Evolutionary conservation across 2,797 vertebrate genomes (phyloP).

Genomic region (Lophius americanus): DNA sequence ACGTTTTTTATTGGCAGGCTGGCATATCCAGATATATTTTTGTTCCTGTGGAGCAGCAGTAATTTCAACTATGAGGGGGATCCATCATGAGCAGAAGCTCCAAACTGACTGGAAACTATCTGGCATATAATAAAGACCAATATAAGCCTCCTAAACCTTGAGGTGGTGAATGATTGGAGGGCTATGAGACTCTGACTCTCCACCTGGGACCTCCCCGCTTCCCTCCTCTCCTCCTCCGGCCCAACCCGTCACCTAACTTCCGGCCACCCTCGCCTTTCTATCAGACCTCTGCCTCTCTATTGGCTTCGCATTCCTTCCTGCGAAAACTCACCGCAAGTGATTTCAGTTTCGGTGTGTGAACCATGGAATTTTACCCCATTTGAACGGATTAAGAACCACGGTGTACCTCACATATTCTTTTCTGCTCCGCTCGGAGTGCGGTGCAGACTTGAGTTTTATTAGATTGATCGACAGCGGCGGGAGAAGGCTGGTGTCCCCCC

Average conservation of each 20-base stretch:
- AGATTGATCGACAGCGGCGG: slow-evolving; percentile 55
- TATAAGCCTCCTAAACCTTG: slow-evolving; percentile 1
- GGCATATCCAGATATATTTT: too few species aligned
- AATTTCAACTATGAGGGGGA: too few species aligned
- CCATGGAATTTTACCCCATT: slow-evolving; percentile 1
- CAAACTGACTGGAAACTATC: not conserved
- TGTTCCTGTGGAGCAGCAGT: too few species aligned
- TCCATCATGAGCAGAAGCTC: too few species aligned
- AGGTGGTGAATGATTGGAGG: too few species aligned
- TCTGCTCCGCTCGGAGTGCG: slow-evolving; percentile 58
- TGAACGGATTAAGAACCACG: slow-evolving; percentile 8
- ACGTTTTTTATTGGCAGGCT: too few species aligned
- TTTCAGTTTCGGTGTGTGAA: slow-evolving; percentile 7
- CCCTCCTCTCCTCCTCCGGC: slow-evolving; percentile 51
- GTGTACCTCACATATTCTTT: slow-evolving; percentile 14
- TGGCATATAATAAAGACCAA: not conserved
- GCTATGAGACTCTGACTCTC: slow-evolving; percentile 12
- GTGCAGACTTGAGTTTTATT: slow-evolving; percentile 45
- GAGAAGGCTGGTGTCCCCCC: slow-evolving; percentile 37
- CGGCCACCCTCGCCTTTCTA: slow-evolving; percentile 47
- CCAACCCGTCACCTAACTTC: not conserved
- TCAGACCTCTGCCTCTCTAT: slow-evolving; percentile 1
- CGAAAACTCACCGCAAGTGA: slow-evolving; percentile 3
- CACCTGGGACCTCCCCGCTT: slow-evolving; percentile 62
- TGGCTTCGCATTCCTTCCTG: slow-evolving; percentile 3